A percentile compares a stretch with the other conserved stretches of the same genome.
Evolutionary conservation across 2,113 vertebrate species (phyloP).

Genomic region (Sphyrna mokarran): DNA sequence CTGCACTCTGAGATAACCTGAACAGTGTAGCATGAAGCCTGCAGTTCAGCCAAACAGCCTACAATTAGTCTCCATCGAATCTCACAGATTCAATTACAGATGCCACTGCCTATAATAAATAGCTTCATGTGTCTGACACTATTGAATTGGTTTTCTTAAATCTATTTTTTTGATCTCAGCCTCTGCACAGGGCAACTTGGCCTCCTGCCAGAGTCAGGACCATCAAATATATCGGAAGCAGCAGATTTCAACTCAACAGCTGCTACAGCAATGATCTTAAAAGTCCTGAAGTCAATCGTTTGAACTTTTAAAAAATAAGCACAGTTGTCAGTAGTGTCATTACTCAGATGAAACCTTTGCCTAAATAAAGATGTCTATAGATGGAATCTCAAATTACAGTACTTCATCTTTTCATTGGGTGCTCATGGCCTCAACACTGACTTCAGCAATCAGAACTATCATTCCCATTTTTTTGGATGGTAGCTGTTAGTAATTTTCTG

Average conservation of each 20-base stretch:
- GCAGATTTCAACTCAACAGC: neutral
- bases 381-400: neutral
- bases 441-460: neutral
- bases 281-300: constrained; percentile 3
- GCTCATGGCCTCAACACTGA: neutral
- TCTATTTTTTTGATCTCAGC: constrained; percentile 38
- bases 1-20: neutral
- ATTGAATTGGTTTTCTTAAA: constrained; percentile 40
- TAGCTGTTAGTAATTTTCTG: neutral
- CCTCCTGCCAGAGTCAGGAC: neutral
- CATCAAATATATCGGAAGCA: neutral
- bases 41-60: neutral
- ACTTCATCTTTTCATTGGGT: neutral
- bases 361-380: neutral
- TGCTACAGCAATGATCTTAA: neutral
- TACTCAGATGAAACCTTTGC: neutral
- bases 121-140: constrained; percentile 40
- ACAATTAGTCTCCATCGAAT: constrained; percentile 40
- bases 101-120: constrained; percentile 39
- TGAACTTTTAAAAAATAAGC: neutral
- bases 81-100: constrained; percentile 39
- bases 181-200: neutral
- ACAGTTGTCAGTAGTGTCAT: neutral
- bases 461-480: neutral
- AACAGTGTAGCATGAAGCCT: neutral